These are phyloP conservation scores for Lophius americanus DNA, from an alignment of 2,797 vertebrate species.

Conservation along the genomic window DNA sequence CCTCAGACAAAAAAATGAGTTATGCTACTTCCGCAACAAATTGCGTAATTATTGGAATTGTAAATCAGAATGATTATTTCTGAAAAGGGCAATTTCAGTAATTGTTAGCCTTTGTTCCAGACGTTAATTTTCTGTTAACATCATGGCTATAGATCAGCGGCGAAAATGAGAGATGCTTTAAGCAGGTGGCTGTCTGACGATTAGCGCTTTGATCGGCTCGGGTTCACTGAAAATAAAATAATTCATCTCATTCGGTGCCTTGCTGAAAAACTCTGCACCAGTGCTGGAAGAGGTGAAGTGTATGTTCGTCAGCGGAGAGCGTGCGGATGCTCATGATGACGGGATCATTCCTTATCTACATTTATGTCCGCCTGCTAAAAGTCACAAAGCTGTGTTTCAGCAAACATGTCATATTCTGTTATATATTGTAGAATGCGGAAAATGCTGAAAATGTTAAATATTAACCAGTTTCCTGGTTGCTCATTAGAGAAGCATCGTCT, in stretches of 20 bases:
- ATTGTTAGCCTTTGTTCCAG: slow-evolving; percentile 56
- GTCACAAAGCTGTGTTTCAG: slow-evolving; percentile 9
- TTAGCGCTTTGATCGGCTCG: slow-evolving; percentile 29
- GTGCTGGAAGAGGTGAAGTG: slow-evolving; percentile 33
- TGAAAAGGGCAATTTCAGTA: slow-evolving; percentile 51
- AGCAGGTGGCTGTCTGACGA: slow-evolving; percentile 50
- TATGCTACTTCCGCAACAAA: slow-evolving; percentile 42
- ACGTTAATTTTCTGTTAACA: slow-evolving; percentile 52
- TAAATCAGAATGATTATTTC: slow-evolving; percentile 39
- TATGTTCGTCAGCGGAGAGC: slow-evolving; percentile 22
- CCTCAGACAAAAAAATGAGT: slow-evolving; percentile 39
- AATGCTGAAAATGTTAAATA: slow-evolving; percentile 24
- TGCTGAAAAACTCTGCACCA: slow-evolving; percentile 40
- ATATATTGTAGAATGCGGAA: slow-evolving; percentile 7
- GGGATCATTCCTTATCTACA: not conserved
- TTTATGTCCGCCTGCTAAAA: slow-evolving; percentile 9
- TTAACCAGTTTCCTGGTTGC: not conserved
- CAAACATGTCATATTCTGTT: slow-evolving; percentile 19
- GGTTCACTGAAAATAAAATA: slow-evolving; percentile 22
- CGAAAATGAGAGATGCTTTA: slow-evolving; percentile 25
- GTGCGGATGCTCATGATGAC: slow-evolving; percentile 17
- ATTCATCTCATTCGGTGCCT: slow-evolving; percentile 3
- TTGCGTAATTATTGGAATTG: slow-evolving; percentile 59
- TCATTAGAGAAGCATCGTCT: not conserved
- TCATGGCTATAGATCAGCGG: slow-evolving; percentile 17